Conservation (phyloP, 2,113 vertebrate species). For the Thunnus thynnus region DNA sequence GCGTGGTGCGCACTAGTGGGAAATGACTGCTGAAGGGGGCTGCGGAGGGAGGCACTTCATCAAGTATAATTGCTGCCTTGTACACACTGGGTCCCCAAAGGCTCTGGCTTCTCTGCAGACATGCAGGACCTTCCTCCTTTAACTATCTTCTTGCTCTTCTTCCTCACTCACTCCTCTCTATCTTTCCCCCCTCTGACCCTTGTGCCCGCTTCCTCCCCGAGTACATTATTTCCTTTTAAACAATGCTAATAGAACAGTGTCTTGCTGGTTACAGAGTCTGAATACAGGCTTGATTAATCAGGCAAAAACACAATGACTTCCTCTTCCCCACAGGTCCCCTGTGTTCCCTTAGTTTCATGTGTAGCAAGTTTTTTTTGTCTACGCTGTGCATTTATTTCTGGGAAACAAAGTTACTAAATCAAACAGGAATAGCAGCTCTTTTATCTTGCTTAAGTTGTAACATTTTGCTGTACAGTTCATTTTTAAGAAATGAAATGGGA, state of each 20-base stretch:
- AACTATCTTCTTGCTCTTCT: slow-evolving; percentile 30
- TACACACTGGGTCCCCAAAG: slow-evolving; percentile 76
- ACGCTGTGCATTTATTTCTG: slow-evolving; percentile 65
- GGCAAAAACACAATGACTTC: slow-evolving; percentile 66
- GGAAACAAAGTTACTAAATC: slow-evolving; percentile 60
- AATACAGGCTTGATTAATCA: slow-evolving; percentile 72
- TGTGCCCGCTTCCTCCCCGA: slow-evolving; percentile 13
- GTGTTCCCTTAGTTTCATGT: slow-evolving; percentile 55
- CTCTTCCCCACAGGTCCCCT: slow-evolving; percentile 47
- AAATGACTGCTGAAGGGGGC: slow-evolving; percentile 75
- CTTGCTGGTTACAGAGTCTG: slow-evolving; percentile 32
- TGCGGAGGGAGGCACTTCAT: slow-evolving; percentile 81
- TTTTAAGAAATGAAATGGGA: slow-evolving; percentile 58
- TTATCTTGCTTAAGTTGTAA: slow-evolving; percentile 59
- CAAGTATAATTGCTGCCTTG: slow-evolving; percentile 85
- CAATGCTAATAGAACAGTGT: slow-evolving; percentile 63
- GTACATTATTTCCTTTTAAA: slow-evolving; percentile 63
- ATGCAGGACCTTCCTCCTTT: slow-evolving; percentile 55
- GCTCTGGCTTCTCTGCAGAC: slow-evolving; percentile 65
- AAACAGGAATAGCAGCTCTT: slow-evolving; percentile 66
- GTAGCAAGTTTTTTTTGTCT: slow-evolving; percentile 56
- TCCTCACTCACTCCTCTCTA: slow-evolving; percentile 31
- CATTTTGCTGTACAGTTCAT: slow-evolving; percentile 52
- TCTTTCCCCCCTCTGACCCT: slow-evolving; percentile 33
- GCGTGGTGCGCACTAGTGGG: slow-evolving; percentile 70